phyloP scores from a whole-genome alignment of 2,797 vertebrate genomes.

The Mus spretus region DNA sequence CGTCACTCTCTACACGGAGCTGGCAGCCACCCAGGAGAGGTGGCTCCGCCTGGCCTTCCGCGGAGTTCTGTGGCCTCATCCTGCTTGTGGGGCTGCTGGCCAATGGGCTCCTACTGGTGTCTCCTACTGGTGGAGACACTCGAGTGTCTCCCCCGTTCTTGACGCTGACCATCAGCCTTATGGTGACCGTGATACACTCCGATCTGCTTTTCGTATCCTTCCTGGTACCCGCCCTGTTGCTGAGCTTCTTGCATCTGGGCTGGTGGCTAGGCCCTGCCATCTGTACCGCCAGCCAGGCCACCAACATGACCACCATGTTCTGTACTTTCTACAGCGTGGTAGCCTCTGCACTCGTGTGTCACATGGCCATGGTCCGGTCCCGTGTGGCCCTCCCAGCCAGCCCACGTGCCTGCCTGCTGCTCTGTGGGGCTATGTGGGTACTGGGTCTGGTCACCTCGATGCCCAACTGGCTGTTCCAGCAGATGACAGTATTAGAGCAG shows the following conservation, averaged over 20 bases:
- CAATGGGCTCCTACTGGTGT: constrained; percentile 59
- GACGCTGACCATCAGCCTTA: constrained; percentile 53
- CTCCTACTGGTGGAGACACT: no score
- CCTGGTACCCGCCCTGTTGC: neutral
- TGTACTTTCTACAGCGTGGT: constrained; percentile 76
- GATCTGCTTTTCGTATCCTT: constrained; percentile 65
- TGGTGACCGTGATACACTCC: constrained; percentile 33
- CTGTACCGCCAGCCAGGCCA: constrained; percentile 60
- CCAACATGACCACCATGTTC: constrained; percentile 69
- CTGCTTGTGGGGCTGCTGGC: constrained; percentile 55
- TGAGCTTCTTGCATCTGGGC: constrained; percentile 1
- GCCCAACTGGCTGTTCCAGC: constrained; percentile 70
- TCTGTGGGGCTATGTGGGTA: constrained; percentile 65
- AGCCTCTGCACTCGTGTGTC: constrained; percentile 42
- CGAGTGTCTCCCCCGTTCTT: neutral
- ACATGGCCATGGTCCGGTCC: neutral
- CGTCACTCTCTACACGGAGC: fast-evolving
- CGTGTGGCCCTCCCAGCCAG: neutral
- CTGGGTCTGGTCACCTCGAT: constrained; percentile 5
- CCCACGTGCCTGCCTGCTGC: neutral
- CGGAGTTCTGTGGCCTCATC: neutral
- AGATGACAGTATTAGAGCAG: neutral
- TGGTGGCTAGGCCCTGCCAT: constrained; percentile 50
- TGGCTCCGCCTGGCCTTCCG: neutral
- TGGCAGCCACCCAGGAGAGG: fast-evolving